Evolutionary conservation across 2,113 vertebrate species (phyloP).

Genomic region (Rhea pennata): DNA sequence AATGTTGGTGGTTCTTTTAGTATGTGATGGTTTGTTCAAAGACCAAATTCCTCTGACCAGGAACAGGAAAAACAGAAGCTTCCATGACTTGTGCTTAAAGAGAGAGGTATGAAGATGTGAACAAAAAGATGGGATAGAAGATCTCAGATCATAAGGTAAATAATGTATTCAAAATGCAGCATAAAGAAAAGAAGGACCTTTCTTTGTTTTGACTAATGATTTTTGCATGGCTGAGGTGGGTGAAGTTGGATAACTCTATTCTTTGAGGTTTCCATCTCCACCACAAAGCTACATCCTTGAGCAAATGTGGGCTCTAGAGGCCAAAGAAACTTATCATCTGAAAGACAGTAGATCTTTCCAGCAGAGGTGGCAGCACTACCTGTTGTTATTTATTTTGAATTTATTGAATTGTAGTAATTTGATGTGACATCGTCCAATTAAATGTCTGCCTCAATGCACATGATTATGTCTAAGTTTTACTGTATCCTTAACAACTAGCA

Average conservation of each 20-base stretch:
- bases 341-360: background rate
- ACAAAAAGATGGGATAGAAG: too few relatives aligned
- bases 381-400: background rate
- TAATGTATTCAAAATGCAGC: background rate
- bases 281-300: fast-evolving
- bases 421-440: background rate
- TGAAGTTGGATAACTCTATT: background rate
- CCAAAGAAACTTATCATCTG: background rate
- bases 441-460: background rate
- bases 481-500: background rate
- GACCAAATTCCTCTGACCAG: background rate
- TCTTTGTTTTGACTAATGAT: background rate
- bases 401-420: background rate
- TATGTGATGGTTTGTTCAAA: background rate
- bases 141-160: background rate
- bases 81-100: background rate
- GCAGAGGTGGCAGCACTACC: background rate
- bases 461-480: background rate
- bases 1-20: background rate
- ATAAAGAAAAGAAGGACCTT: background rate
- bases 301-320: background rate
- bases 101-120: too few relatives aligned
- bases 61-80: background rate
- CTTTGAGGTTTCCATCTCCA: background rate
- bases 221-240: background rate